Percentiles rank a stretch among this genome's conserved stretches.
Conservation (phyloP, 2,113 vertebrate genomes). For the Microcebus griseorufus region DNA sequence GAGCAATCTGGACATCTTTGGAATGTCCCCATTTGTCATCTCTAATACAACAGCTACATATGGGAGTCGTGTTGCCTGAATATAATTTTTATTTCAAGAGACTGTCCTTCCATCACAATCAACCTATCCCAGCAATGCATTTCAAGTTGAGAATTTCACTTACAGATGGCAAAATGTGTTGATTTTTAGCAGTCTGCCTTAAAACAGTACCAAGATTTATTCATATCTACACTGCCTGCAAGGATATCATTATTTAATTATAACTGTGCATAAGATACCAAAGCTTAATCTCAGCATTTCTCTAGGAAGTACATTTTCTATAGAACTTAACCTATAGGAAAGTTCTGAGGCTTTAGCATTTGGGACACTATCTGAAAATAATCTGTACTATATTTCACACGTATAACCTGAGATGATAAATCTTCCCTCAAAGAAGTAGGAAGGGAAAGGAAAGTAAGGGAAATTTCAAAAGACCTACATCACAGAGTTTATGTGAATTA, state of each 20-base stretch:
- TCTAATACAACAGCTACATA: background rate
- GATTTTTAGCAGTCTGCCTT: background rate
- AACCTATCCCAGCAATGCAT: background rate
- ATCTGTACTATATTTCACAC: background rate
- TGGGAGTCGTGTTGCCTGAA: background rate
- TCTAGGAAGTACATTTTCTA: background rate
- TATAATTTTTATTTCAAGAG: constrained; percentile 33
- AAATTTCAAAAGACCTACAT: background rate
- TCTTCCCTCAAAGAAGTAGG: background rate
- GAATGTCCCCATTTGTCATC: constrained; percentile 57
- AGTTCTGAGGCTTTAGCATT: background rate
- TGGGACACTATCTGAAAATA: background rate
- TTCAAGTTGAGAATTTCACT: background rate
- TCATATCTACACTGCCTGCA: background rate
- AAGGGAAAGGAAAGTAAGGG: background rate
- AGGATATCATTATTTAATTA: background rate
- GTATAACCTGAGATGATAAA: background rate
- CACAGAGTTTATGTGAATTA: background rate
- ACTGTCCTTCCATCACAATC: background rate
- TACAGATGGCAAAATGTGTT: background rate
- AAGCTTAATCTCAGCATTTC: background rate
- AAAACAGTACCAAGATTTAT: background rate
- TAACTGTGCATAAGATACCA: background rate
- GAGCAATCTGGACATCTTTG: constrained; percentile 23
- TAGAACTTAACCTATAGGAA: background rate